These are phyloP conservation scores for Calcarius lapponicus DNA, from an alignment of 2,797 vertebrate genomes.

Conservation along the genomic window DNA sequence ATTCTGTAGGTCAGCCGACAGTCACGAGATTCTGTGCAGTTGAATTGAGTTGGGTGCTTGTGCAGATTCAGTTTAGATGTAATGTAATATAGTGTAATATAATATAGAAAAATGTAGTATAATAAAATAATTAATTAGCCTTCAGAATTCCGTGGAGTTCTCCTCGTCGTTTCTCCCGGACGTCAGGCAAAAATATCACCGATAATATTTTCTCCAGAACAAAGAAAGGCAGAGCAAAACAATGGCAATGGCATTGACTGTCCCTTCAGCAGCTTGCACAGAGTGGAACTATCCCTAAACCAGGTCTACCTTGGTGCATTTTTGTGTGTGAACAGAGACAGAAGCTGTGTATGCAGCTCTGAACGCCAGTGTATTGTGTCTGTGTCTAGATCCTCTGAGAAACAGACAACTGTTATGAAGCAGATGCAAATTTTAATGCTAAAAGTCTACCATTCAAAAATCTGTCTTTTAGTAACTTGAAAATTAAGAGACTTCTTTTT, in stretches of 20 bases:
- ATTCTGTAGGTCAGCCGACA: not conserved
- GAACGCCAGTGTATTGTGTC: not conserved
- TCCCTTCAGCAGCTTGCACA: not conserved
- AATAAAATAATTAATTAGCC: not conserved
- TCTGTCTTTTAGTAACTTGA: not conserved
- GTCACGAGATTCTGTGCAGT: not conserved
- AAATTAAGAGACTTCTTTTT: not conserved
- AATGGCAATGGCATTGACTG: not conserved
- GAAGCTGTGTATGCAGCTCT: fast-evolving
- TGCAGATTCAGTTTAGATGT: not conserved
- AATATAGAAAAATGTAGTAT: not conserved
- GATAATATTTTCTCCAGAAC: not conserved
- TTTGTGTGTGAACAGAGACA: not conserved
- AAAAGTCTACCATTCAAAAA: not conserved
- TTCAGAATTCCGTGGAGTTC: not conserved
- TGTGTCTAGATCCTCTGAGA: not conserved
- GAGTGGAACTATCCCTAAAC: not conserved
- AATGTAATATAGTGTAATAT: not conserved
- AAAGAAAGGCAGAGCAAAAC: not conserved
- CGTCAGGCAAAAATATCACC: fast-evolving
- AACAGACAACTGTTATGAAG: not conserved
- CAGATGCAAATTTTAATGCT: not conserved
- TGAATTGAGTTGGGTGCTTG: not conserved
- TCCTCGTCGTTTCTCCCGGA: not conserved
- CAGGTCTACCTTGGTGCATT: not conserved